These are phyloP conservation scores for Aspidiotus rigidus DNA, from an alignment of 2,888 invertebrate species.

Conservation along the genomic window DNA sequence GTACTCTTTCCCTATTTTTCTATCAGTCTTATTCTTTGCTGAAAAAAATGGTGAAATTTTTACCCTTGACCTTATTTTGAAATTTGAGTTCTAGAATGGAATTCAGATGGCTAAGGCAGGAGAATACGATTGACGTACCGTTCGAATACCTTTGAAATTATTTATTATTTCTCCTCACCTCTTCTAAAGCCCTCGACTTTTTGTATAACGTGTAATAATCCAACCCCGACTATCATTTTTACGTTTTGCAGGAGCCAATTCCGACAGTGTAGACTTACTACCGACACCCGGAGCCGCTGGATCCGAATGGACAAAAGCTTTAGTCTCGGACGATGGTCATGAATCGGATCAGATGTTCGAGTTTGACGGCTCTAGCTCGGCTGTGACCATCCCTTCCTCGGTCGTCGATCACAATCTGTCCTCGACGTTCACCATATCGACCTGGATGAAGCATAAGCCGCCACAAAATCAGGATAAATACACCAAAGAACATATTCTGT, in stretches of 20 bases:
- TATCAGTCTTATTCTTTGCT: too few relatives aligned
- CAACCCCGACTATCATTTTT: too few relatives aligned
- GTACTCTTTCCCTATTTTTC: too few relatives aligned
- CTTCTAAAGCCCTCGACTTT: too few relatives aligned
- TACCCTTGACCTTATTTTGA: too few relatives aligned
- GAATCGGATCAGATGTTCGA: slow-evolving; percentile 88
- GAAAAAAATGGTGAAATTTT: too few relatives aligned
- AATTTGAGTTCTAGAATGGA: too few relatives aligned
- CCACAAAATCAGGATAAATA: slow-evolving; percentile 73
- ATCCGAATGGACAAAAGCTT: slow-evolving; percentile 57
- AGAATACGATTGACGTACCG: too few relatives aligned
- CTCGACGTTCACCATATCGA: slow-evolving; percentile 77
- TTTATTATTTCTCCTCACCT: too few relatives aligned
- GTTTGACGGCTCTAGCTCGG: slow-evolving; percentile 85
- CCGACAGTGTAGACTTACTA: slow-evolving; percentile 74
- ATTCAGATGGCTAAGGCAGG: too few relatives aligned
- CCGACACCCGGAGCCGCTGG: slow-evolving; percentile 48
- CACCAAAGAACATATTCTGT: slow-evolving; percentile 90
- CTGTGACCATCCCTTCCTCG: slow-evolving; percentile 70
- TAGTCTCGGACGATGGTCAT: slow-evolving; percentile 54
- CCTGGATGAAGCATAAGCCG: slow-evolving; percentile 89
- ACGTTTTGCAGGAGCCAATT: slow-evolving; percentile 55
- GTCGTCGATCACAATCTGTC: slow-evolving; percentile 67
- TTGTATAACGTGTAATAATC: too few relatives aligned
- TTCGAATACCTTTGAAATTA: too few relatives aligned